Conservation (phyloP, 2,888 invertebrate species). For the Melanchra persicariae region DNA sequence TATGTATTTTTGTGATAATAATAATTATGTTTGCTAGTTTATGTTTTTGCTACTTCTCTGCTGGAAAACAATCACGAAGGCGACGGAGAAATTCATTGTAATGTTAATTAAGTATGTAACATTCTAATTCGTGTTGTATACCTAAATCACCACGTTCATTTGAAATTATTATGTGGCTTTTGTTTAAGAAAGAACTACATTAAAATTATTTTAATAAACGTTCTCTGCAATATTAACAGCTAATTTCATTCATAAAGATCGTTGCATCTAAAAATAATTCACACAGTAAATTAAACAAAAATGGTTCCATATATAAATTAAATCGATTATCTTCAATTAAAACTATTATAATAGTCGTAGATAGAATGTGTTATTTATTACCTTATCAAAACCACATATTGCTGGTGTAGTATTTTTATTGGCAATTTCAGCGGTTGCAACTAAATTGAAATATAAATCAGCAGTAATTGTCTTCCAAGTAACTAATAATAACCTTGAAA, state of each 20-base stretch:
- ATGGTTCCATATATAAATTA: background rate
- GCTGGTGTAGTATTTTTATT: background rate
- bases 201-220: background rate
- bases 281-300: background rate
- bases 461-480: background rate
- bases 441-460: conserved; percentile 11
- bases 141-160: background rate
- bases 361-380: background rate
- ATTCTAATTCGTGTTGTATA: background rate
- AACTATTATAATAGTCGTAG: background rate
- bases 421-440: background rate
- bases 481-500: background rate
- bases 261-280: background rate
- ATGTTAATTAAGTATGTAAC: background rate
- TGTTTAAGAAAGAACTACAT: background rate
- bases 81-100: background rate
- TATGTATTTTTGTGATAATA: background rate
- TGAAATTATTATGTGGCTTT: background rate
- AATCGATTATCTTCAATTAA: background rate
- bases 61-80: no score
- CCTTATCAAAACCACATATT: background rate
- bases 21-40: background rate
- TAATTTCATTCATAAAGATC: background rate
- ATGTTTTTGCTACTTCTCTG: background rate
- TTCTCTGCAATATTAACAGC: background rate